Conservation (phyloP, 2,797 vertebrate genomes). For the Pitangus sulphuratus region DNA sequence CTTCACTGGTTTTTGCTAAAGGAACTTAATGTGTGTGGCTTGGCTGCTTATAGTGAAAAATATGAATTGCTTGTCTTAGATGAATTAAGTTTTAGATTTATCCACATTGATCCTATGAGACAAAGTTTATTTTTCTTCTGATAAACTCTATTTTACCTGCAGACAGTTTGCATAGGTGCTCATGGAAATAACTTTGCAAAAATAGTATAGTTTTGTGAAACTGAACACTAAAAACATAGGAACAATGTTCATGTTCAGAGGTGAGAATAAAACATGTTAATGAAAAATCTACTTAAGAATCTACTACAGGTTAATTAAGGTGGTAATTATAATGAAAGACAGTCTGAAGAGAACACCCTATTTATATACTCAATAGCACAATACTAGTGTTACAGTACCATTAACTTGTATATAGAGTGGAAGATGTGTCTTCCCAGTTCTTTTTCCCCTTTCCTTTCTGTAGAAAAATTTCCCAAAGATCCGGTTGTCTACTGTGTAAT, state of each 20-base stretch:
- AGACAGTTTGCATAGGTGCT: background rate
- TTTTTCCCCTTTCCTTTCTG: background rate
- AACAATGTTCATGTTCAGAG: background rate
- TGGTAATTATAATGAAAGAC: background rate
- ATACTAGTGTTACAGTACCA: background rate
- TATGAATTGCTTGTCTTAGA: background rate
- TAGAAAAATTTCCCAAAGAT: background rate
- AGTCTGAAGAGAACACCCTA: background rate
- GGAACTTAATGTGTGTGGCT: background rate
- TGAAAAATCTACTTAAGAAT: background rate
- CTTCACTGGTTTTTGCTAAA: background rate
- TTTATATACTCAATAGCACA: background rate
- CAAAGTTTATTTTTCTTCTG: background rate
- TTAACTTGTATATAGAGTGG: background rate
- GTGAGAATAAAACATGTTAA: background rate
- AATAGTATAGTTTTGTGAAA: background rate
- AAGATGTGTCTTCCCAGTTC: background rate
- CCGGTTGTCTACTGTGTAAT: background rate
- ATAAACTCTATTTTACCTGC: background rate
- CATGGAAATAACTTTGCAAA: background rate
- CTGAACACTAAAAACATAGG: background rate
- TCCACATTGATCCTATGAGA: background rate
- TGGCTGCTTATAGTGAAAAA: background rate
- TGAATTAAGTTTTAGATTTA: background rate
- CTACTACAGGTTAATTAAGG: background rate